phyloP scores from a whole-genome alignment of 2,797 vertebrate genomes.

The Eleutherodactylus coqui region DNA sequence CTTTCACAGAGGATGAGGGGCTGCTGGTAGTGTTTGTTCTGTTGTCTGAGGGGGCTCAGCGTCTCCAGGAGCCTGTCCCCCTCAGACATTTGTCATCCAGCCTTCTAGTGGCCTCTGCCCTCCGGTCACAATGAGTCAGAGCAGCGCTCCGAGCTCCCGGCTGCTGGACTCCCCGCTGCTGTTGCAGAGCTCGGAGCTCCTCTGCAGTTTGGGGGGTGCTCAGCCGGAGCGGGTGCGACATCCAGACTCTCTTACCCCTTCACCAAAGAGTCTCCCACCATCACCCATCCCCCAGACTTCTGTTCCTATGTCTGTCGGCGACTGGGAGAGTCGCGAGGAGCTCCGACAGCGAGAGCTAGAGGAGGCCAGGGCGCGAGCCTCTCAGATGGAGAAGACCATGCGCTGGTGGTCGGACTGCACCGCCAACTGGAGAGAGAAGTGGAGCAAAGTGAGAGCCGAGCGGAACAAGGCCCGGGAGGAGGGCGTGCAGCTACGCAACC shows the following conservation, averaged over 20 bases:
- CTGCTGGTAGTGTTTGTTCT: background rate
- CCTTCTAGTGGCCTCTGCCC: background rate
- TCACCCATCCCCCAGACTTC: conserved; percentile 81
- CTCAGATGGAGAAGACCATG: conserved; percentile 99
- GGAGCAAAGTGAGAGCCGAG: conserved; percentile 96
- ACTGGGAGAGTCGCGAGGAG: conserved; percentile 97
- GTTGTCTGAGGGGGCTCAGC: conserved; percentile 45
- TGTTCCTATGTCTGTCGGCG: conserved; percentile 75
- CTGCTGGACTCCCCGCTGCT: conserved; percentile 84
- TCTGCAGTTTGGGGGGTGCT: conserved; percentile 83
- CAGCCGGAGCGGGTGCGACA: conserved; percentile 83
- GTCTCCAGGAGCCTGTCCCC: conserved; percentile 38
- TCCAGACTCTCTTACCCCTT: conserved; percentile 82
- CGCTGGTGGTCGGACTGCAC: conserved; percentile 99
- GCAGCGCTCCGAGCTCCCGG: conserved; percentile 78
- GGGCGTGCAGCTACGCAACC: conserved; percentile 85
- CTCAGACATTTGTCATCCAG: background rate
- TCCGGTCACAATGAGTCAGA: conserved; percentile 85
- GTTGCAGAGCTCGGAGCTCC: conserved; percentile 76
- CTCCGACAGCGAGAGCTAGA: conserved; percentile 92
- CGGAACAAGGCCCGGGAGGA: conserved; percentile 92
- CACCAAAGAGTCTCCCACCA: conserved; percentile 85
- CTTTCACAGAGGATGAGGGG: background rate
- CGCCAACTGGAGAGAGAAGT: conserved; percentile 97
- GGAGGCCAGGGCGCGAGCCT: conserved; percentile 89